Conservation (phyloP, 2,888 invertebrate genomes). For the Lypha dubia region DNA sequence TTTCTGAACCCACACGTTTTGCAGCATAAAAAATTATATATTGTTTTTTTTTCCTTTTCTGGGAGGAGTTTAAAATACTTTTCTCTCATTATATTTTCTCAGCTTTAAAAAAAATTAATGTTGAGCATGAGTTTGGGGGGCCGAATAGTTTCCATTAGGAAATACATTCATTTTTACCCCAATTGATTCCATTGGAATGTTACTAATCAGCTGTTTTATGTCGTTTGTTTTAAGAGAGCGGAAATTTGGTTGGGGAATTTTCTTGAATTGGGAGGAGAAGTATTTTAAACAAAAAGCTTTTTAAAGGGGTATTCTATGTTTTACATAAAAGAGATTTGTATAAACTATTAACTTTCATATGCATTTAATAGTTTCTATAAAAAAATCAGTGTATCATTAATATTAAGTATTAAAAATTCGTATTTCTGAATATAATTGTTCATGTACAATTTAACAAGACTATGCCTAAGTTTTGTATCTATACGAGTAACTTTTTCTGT, state of each 20-base stretch:
- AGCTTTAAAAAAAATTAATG: background rate
- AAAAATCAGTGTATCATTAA: background rate
- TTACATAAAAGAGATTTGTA: background rate
- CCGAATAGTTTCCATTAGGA: constrained; percentile 10
- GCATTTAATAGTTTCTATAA: background rate
- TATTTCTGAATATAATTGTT: background rate
- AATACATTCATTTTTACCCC: constrained; percentile 40
- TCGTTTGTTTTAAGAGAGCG: background rate
- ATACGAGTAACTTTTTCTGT: background rate
- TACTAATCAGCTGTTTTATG: constrained; percentile 55
- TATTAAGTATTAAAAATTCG: background rate
- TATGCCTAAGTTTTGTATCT: background rate
- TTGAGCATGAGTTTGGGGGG: background rate
- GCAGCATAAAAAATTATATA: background rate
- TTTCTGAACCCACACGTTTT: constrained; percentile 51
- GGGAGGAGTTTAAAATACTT: constrained; percentile 54
- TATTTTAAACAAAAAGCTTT: constrained; percentile 11
- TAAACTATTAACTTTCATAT: background rate
- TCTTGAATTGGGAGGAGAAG: background rate
- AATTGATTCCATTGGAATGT: constrained; percentile 19
- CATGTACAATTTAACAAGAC: background rate
- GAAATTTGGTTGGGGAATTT: background rate
- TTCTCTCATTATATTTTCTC: constrained; percentile 19
- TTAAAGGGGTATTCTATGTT: background rate
- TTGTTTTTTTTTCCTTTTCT: constrained; percentile 7